Evolutionary conservation across 2,113 vertebrate genomes (phyloP).

Genomic region (Candoia aspera): DNA sequence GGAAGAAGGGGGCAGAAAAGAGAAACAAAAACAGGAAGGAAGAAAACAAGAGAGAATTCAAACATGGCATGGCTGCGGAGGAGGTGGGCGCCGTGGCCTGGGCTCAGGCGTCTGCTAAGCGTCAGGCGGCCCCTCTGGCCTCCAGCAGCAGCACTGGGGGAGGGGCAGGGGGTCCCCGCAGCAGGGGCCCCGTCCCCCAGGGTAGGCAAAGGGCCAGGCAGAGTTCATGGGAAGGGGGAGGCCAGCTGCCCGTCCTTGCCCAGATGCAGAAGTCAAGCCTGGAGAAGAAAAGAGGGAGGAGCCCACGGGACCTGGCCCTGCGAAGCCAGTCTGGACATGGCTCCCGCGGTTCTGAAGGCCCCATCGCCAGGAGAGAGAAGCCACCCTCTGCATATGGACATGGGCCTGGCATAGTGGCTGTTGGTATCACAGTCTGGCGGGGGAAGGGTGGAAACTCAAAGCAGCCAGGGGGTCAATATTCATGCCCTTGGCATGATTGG

Average conservation of each 20-base stretch:
- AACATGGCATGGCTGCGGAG: constrained; percentile 86
- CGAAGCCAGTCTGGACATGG: not conserved
- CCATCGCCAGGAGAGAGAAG: not conserved
- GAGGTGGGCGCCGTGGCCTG: constrained; percentile 33
- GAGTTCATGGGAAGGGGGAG: too few species aligned
- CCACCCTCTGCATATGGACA: not conserved
- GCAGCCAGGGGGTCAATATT: not conserved
- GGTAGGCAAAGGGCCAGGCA: too few species aligned
- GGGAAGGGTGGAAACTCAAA: not conserved
- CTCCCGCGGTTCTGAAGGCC: not conserved
- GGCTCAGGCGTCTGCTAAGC: constrained; percentile 7
- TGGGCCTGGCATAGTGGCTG: not conserved
- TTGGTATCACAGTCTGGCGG: not conserved
- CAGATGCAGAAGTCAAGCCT: not conserved
- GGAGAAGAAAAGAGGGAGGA: not conserved
- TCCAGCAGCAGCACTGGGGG: constrained; percentile 31
- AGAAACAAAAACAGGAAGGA: constrained; percentile 67
- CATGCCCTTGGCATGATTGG: not conserved
- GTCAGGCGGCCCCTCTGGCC: not conserved
- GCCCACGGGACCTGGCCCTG: not conserved
- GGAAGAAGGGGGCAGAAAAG: constrained; percentile 70
- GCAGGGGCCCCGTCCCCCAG: not conserved
- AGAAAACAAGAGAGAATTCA: constrained; percentile 91
- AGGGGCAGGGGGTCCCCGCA: not conserved
- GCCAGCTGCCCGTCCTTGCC: not conserved